Evolutionary conservation across 2,888 invertebrate genomes (phyloP).

Genomic region (Heteromyza rotundicornis): DNA sequence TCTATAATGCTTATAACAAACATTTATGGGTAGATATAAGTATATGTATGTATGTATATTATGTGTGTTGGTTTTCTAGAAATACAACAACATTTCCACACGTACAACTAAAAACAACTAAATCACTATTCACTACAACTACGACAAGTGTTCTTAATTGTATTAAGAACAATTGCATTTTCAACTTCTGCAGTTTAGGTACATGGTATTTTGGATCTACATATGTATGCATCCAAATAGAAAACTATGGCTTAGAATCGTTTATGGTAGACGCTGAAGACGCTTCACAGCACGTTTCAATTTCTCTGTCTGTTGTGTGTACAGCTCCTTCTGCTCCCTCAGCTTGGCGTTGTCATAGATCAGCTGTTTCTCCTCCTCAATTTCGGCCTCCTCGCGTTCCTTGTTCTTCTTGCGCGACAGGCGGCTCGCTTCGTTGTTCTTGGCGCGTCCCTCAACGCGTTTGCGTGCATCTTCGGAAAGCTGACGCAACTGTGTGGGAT

Average conservation of each 20-base stretch:
- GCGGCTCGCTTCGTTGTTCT: constrained; percentile 59
- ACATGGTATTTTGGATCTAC: background rate
- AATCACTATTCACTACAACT: background rate
- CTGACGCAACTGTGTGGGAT: constrained; percentile 38
- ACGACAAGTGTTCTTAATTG: background rate
- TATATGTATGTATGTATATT: too few relatives aligned
- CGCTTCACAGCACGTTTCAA: constrained; percentile 28
- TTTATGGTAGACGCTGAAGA: constrained; percentile 13
- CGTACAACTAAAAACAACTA: background rate
- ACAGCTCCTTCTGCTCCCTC: background rate
- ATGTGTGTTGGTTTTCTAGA: too few relatives aligned
- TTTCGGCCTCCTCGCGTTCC: constrained; percentile 46
- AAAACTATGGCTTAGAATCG: background rate
- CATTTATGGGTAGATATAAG: background rate
- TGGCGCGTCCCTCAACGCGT: constrained; percentile 49
- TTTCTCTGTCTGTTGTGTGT: constrained; percentile 15
- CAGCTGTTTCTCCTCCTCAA: constrained; percentile 36
- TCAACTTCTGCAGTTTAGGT: background rate
- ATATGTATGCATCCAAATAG: background rate
- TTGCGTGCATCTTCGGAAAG: constrained; percentile 48
- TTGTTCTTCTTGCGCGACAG: constrained; percentile 56
- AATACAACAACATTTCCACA: background rate
- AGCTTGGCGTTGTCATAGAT: constrained; percentile 22
- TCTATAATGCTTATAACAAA: too few relatives aligned
- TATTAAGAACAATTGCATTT: background rate